These are phyloP conservation scores for Characodon lateralis DNA, from an alignment of 2,797 vertebrate genomes.

Conservation along the genomic window DNA sequence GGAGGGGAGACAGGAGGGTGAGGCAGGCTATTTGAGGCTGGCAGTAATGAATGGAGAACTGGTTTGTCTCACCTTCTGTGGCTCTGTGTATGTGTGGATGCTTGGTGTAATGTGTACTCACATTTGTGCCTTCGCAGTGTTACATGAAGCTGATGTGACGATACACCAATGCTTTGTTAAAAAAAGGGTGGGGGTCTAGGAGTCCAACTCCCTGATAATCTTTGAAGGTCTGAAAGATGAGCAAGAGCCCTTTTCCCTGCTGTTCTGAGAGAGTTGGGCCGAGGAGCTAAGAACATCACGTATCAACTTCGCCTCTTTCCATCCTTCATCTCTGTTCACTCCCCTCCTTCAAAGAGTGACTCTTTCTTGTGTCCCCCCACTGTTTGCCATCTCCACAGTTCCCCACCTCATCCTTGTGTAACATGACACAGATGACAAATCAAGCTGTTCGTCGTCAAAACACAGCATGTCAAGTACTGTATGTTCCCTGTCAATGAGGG, in stretches of 20 bases:
- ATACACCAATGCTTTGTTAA: slow-evolving; percentile 56
- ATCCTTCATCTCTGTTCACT: neutral
- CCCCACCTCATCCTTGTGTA: slow-evolving; percentile 8
- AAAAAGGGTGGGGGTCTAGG: slow-evolving; percentile 34
- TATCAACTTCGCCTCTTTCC: neutral
- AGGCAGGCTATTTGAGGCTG: slow-evolving; percentile 38
- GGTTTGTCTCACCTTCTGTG: slow-evolving; percentile 66
- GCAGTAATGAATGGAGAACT: slow-evolving; percentile 64
- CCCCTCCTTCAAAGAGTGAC: slow-evolving; percentile 12
- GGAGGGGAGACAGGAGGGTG: slow-evolving; percentile 28
- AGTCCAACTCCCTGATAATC: slow-evolving; percentile 37
- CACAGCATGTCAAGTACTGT: slow-evolving; percentile 38
- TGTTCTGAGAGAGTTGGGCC: slow-evolving; percentile 2
- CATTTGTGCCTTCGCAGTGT: slow-evolving; percentile 44
- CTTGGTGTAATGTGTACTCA: slow-evolving; percentile 50
- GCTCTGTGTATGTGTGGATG: slow-evolving; percentile 20
- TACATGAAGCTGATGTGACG: slow-evolving; percentile 47
- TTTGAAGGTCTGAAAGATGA: slow-evolving; percentile 34
- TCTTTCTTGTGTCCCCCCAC: neutral
- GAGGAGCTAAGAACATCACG: neutral
- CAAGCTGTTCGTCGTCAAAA: slow-evolving; percentile 58
- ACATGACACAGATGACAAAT: slow-evolving; percentile 59
- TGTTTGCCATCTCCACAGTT: slow-evolving; percentile 11
- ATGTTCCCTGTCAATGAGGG: slow-evolving; percentile 34
- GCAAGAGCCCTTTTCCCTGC: slow-evolving; percentile 26